Evolutionary conservation across 1,140 invertebrate species (phyloP).

Genomic region (Zaprionus capensis): DNA sequence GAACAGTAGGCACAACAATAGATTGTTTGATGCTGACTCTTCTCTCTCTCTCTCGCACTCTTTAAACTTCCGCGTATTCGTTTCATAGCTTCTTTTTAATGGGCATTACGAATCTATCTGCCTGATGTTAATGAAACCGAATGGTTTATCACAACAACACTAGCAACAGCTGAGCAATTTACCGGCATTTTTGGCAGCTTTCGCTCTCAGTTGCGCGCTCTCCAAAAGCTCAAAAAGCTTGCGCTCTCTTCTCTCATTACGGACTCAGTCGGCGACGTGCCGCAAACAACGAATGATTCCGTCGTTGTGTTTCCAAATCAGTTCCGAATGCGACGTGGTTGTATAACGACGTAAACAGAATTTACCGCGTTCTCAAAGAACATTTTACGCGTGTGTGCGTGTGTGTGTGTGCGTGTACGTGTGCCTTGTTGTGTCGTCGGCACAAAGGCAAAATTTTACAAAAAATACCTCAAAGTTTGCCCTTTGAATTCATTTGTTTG

Average conservation of each 20-base stretch:
- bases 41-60: conserved; percentile 19
- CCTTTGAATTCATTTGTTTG: conserved; percentile 40
- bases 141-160: conserved; percentile 44
- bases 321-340: conserved; percentile 79
- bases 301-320: conserved; percentile 38
- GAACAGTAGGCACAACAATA: conserved; percentile 20
- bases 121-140: conserved; percentile 57
- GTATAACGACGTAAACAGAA: conserved; percentile 72
- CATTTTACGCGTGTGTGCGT: conserved; percentile 24
- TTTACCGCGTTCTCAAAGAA: conserved; percentile 35
- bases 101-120: conserved; percentile 43
- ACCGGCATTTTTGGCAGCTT: conserved; percentile 42
- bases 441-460: conserved; percentile 31
- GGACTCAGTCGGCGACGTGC: conserved; percentile 23
- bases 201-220: not conserved
- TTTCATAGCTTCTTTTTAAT: conserved; percentile 53
- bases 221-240: conserved; percentile 38
- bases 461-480: conserved; percentile 31
- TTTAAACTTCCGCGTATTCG: conserved; percentile 60
- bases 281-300: conserved; percentile 38
- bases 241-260: conserved; percentile 9
- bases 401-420: conserved; percentile 14
- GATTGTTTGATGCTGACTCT: conserved; percentile 1
- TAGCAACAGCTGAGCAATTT: conserved; percentile 51
- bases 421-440: conserved; percentile 17